Base-by-base conservation (phyloP, 2,888 invertebrate genomes). In the Scrobipalpa atriplicella region DNA sequence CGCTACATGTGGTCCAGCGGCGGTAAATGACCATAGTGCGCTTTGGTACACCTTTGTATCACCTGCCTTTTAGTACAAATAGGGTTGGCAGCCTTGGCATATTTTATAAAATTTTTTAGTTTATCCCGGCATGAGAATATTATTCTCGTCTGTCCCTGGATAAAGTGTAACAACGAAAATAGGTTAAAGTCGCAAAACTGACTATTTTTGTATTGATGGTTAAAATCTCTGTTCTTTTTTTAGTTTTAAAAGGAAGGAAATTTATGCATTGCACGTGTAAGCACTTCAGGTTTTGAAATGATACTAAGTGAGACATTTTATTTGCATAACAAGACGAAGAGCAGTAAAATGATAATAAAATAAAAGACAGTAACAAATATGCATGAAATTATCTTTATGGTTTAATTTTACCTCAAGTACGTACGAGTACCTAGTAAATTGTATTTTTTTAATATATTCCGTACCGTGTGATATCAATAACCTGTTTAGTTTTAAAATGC, bases 21-120 rank as follows among this genome's bases (percentile, higher is more conserved):
- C 83, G 78, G 81, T 84, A 86, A 90, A 85, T 89, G 89, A 84
- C 86, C 86, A 86, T 78, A 81, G 75, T 75, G 71, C 72, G 74
- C 67, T 68, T 68, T 62, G 71, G 71, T 73, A 72, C 74, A 75
- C 78, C 77, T 76, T 70, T 65, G 66, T 76, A 77, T 77, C 85
- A 85, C 84, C 85, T 84, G 82, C 74, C 68, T 69, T 72, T 68
- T 68, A 64, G 64, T 64, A 36, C 64, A 16, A 51, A 10, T 64
- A 68, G 68, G 68, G 68, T 64, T 68, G 68, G 13, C 66, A 21
- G 2, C n/a, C 6, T 41, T 41, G 39, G 11, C 41, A 47, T n/a
- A 13, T 29, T 21, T 13, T 21, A 13, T n/a, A n/a, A n/a, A n/a
- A n/a, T 3, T 21, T 21, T 52, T 19, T 56, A n/a, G 1, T 47